A percentile compares a stretch with the other conserved stretches of the same genome.
Evolutionary conservation across 2,113 vertebrate species (phyloP).

Genomic region (Megaceryle torquata): DNA sequence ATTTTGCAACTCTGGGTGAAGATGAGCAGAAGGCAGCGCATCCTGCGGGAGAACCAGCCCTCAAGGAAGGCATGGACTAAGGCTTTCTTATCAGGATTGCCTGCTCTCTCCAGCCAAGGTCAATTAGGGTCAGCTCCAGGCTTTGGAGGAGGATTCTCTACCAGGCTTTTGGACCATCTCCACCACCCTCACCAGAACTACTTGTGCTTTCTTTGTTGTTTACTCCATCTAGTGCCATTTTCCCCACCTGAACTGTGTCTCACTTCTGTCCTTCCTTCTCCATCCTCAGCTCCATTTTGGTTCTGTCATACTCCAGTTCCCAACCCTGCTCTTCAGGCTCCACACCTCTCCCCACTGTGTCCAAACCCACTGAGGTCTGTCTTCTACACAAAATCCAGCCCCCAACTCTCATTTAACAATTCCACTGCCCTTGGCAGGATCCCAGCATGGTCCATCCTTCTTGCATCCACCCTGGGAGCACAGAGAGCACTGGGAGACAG

Average conservation of each 20-base stretch:
- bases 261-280: neutral
- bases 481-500: neutral
- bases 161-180: neutral
- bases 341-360: neutral
- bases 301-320: neutral
- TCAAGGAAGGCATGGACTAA: neutral
- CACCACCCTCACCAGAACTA: neutral
- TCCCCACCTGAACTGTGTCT: neutral
- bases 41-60: neutral
- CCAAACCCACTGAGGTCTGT: neutral
- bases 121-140: neutral
- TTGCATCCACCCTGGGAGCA: neutral
- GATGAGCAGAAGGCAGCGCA: rapidly evolving
- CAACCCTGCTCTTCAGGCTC: neutral
- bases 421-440: rapidly evolving
- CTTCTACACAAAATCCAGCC: neutral
- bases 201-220: neutral
- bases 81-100: neutral
- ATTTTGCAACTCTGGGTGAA: neutral
- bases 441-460: neutral
- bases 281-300: rapidly evolving
- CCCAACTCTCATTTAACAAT: neutral
- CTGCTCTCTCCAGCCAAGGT: neutral
- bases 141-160: neutral
- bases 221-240: neutral